A percentile compares a stretch with the other conserved stretches of the same genome.
phyloP scores from a whole-genome alignment of 2,888 invertebrate species.

The Eucriotettix oculatus region DNA sequence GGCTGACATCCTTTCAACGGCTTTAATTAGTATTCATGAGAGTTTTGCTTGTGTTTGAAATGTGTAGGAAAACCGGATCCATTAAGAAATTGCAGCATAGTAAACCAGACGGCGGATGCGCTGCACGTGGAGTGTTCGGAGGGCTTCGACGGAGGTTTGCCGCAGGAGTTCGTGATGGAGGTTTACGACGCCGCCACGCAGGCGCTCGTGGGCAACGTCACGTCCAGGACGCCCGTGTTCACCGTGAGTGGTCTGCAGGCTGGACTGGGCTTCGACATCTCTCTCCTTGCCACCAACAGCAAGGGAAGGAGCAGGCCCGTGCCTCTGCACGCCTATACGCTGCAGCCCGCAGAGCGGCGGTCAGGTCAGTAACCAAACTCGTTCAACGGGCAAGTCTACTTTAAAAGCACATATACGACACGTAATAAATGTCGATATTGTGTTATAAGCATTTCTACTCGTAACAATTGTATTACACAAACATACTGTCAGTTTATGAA shows the following conservation, averaged over 20 bases:
- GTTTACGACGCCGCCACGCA: constrained; percentile 36
- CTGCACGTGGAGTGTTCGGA: constrained; percentile 55
- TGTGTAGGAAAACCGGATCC: constrained; percentile 52
- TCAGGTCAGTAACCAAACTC: constrained; percentile 34
- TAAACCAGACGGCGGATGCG: constrained; percentile 55
- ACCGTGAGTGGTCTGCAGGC: constrained; percentile 47
- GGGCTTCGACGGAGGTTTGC: constrained; percentile 60
- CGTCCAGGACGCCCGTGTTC: constrained; percentile 42
- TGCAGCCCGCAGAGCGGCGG: constrained; percentile 55
- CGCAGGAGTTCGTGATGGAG: constrained; percentile 57
- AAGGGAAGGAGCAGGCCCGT: constrained; percentile 53
- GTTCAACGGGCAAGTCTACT: no score
- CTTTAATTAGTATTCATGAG: no score
- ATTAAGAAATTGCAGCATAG: constrained; percentile 52
- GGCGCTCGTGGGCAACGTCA: constrained; percentile 37
- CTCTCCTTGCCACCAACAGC: constrained; percentile 49
- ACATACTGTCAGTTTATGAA: no score
- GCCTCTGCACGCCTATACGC: constrained; percentile 47
- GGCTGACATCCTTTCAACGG: no score
- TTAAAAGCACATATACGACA: no score
- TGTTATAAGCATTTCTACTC: no score
- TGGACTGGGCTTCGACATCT: constrained; percentile 49
- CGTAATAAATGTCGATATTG: no score
- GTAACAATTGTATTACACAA: no score
- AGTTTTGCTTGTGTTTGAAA: no score